Base-by-base conservation (phyloP, 2,113 vertebrate genomes). In the Cinclus cinclus region DNA sequence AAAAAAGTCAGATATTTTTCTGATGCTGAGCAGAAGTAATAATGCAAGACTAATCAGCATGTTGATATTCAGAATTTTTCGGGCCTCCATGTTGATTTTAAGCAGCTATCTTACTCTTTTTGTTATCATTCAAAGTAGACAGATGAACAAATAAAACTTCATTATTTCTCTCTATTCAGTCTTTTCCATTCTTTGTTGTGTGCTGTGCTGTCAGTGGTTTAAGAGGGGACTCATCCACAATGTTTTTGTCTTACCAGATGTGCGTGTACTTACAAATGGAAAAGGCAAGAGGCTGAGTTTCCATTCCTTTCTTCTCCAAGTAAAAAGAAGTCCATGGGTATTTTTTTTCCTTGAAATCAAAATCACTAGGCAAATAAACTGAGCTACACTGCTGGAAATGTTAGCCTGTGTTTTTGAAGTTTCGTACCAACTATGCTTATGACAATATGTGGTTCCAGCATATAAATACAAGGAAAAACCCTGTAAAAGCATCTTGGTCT, bases 141-240 rank as follows among this genome's bases (percentile, higher is more conserved):
- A 91, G 93, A 93, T 75, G 44, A 77, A 85, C 50, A 91, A 91
- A 90, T 74, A 91, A 85, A 95, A 76, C 53, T 30, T 83, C 17
- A 62, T 70, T 79, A 79, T 65, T 35, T 68, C 37, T 64, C 39
- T 76, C 22, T 83, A 39, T 76, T 28, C 56, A 50, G 35, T 15
- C 56, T 87, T 69, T 92, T 86, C 47, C 33, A 44, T 28, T 52
- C 87, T 92, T 92, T 79, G 28, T 35, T n/a, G 14, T 63, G 39
- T 78, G 47, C 50, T 82, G 25, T 84, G 42, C 56, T 91, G 73
- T 50, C 81, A 90, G 42, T 92, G 30, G 69, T 83, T 94, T 62
- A 84, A 94, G 77, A 82, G 42, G 24, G 23, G 6, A 74, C 35
- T 91, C 55, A 39, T 83, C 39, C 35, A 49, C 50, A 77, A 64